Evolutionary conservation across 2,888 invertebrate species (phyloP).

Genomic region (Acleris holmiana): DNA sequence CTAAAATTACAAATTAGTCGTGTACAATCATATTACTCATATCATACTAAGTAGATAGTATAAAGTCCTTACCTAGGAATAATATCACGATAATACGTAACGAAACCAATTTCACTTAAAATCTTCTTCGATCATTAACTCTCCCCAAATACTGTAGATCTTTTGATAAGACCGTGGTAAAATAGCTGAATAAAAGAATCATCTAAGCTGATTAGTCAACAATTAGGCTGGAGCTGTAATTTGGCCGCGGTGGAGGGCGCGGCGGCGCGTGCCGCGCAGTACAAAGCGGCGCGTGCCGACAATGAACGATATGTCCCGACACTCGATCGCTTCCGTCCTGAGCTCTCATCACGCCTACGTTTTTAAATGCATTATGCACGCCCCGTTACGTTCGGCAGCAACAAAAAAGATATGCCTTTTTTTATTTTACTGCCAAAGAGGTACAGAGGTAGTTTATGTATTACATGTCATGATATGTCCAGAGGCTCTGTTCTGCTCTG

Average conservation of each 20-base stretch:
- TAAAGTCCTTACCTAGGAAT: too few relatives aligned
- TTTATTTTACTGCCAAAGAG: too few relatives aligned
- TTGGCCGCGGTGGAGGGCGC: constrained; percentile 25
- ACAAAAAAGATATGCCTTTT: neutral
- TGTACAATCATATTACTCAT: too few relatives aligned
- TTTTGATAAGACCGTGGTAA: constrained; percentile 25
- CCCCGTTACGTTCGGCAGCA: constrained; percentile 48
- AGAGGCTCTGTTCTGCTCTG: too few relatives aligned
- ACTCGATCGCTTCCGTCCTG: constrained; percentile 57
- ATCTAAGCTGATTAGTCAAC: constrained; percentile 55
- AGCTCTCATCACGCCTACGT: constrained; percentile 46
- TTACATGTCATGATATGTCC: too few relatives aligned
- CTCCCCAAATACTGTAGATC: too few relatives aligned
- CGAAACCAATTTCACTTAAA: too few relatives aligned
- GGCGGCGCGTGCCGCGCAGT: constrained; percentile 41
- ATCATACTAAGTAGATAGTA: too few relatives aligned
- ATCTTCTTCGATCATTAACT: too few relatives aligned
- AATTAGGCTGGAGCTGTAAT: constrained; percentile 46
- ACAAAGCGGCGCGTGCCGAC: constrained; percentile 19
- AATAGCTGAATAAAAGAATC: constrained; percentile 16
- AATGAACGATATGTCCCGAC: constrained; percentile 41
- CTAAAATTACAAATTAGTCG: too few relatives aligned
- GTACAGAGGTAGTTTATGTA: too few relatives aligned
- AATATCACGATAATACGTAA: too few relatives aligned
- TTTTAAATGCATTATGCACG: constrained; percentile 58